These are phyloP conservation scores for Cheilosia vulpina DNA, from an alignment of 2,888 invertebrate species.

Conservation along the genomic window DNA sequence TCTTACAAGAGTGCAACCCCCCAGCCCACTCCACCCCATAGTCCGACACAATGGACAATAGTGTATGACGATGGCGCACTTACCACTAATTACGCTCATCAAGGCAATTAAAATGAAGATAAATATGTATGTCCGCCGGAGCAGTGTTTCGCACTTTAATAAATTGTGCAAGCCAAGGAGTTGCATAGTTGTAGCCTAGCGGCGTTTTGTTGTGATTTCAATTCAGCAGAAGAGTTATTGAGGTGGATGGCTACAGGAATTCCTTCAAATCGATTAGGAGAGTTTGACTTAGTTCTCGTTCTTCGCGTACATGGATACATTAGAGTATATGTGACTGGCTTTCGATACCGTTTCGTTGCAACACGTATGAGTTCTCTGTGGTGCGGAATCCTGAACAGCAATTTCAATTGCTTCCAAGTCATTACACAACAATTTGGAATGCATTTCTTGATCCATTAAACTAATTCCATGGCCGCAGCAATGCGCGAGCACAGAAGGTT, in stretches of 20 bases:
- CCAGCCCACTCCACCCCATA: not conserved
- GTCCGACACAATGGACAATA: constrained; percentile 55
- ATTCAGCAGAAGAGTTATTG: constrained; percentile 34
- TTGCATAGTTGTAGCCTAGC: constrained; percentile 11
- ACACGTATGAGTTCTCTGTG: constrained; percentile 11
- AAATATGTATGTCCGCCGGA: constrained; percentile 62
- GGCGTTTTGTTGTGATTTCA: constrained; percentile 54
- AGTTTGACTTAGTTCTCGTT: constrained; percentile 38
- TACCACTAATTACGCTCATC: constrained; percentile 74
- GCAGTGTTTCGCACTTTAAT: constrained; percentile 70
- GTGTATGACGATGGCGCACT: constrained; percentile 66
- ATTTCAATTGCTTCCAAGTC: constrained; percentile 73
- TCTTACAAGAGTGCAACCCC: constrained; percentile 23
- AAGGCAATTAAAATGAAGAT: constrained; percentile 73
- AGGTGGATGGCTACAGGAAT: constrained; percentile 33
- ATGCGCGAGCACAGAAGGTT: constrained; percentile 39
- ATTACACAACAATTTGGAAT: constrained; percentile 73
- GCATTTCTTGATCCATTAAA: constrained; percentile 74
- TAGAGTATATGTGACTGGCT: constrained; percentile 1
- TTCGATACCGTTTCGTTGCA: constrained; percentile 15
- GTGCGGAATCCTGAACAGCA: constrained; percentile 53
- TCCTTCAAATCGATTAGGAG: constrained; percentile 70
- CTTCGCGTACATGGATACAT: not conserved
- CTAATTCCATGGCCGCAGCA: constrained; percentile 61
- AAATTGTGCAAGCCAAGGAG: constrained; percentile 56